Base-by-base conservation (phyloP, 2,113 vertebrate species). In the Pluvianellus socialis region DNA sequence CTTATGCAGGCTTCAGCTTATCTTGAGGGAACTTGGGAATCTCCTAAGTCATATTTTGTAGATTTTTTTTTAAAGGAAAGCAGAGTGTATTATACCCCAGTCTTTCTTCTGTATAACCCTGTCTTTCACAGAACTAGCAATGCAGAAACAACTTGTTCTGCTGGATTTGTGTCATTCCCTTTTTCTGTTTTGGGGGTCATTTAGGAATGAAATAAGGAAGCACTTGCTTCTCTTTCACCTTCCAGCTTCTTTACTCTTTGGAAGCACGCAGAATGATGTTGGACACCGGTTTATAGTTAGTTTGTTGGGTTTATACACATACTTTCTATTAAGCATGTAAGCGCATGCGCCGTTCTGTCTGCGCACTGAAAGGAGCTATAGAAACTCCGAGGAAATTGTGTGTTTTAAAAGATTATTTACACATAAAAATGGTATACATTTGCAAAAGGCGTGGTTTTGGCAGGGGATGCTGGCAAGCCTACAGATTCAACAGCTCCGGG, bases 401-500 rank as follows among this genome's bases (percentile, higher is more conserved):
- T 53, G 16, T n/a, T 90, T 86, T 40, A 32, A 77, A 56, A 56
- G 16, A 44, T 49, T 45, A 52, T 70, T 90, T 93, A 40, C 28
- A 27, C 28, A 66, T 35, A 27, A 80, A 79, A 94, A 47, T 7
- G 3, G 17, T 40, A 17, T 9, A 52, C 7, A 32, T 56, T 74
- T 86, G 26, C 10, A 55, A 77, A 79, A 74, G 11, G 16, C 10
- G 7, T 33, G 13, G 13, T 86, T 86, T 88, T 88, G 59, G 22
- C 61, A 67, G 26, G 33, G 7, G 4, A 65, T 0, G 0, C 30
- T 7, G 19, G 18, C 10, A 86, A 83, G 10, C 9, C 70, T 42
- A 6, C 6, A 14, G 56, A 77, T 84, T n/a, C 59, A 55, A 77
- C 23, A 86, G 20, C 28, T 66, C 58, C 59, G n/a, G 19, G 16